Percentiles rank a stretch among this genome's conserved stretches.
Evolutionary conservation across 2,113 vertebrate species (phyloP).

Genomic region (Asarcornis scutulata): DNA sequence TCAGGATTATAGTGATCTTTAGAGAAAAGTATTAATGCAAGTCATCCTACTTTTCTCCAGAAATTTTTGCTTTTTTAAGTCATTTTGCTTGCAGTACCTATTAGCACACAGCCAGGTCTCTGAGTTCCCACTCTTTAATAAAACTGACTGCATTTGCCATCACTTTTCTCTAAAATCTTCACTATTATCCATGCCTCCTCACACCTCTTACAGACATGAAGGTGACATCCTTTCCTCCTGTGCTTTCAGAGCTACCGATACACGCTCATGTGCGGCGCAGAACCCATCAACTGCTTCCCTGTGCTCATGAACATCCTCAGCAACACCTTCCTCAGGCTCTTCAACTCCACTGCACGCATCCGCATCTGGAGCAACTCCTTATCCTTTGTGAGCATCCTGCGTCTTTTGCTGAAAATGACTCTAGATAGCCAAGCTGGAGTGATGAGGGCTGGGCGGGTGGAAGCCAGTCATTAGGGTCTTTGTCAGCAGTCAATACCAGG

Average conservation of each 20-base stretch:
- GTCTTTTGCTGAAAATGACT: fast-evolving
- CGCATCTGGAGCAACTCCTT: slow-evolving; percentile 82
- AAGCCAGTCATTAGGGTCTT: background rate
- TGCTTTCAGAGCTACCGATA: slow-evolving; percentile 76
- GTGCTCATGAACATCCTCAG: slow-evolving; percentile 85
- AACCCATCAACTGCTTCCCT: slow-evolving; percentile 83
- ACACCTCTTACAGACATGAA: fast-evolving
- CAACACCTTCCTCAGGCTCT: slow-evolving; percentile 81
- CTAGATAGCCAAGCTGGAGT: background rate
- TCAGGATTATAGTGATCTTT: background rate
- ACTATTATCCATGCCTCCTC: background rate
- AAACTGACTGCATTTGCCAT: background rate
- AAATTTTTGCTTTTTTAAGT: background rate
- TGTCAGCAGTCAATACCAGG: background rate
- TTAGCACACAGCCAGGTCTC: background rate
- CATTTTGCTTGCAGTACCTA: fast-evolving
- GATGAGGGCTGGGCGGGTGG: background rate
- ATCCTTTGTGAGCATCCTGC: background rate
- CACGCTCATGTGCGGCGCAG: slow-evolving; percentile 82
- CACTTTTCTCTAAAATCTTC: background rate
- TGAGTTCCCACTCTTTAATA: fast-evolving
- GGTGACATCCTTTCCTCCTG: background rate
- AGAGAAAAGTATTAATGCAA: background rate
- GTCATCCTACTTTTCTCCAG: background rate
- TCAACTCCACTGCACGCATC: slow-evolving; percentile 73